A percentile compares a stretch with the other conserved stretches of the same genome.
These are phyloP conservation scores for Steromphala cineraria DNA, from an alignment of 2,888 invertebrate species.

Conservation along the genomic window DNA sequence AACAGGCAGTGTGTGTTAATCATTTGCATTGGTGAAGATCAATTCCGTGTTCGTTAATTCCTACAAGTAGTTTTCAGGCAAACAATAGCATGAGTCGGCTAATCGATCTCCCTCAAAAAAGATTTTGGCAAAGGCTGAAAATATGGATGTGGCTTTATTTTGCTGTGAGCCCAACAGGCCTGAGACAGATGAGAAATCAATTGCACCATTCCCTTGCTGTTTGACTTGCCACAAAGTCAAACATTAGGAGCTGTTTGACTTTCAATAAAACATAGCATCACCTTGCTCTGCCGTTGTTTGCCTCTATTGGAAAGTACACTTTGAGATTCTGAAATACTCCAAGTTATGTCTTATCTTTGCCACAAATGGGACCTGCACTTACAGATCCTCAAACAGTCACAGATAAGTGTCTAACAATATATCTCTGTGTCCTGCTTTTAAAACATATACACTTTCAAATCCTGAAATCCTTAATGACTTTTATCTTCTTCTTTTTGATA, in stretches of 20 bases:
- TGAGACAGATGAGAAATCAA: not conserved
- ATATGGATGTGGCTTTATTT: not conserved
- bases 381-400: too few species aligned
- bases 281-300: not conserved
- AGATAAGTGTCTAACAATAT: too few species aligned
- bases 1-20: conserved; percentile 3
- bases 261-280: not conserved
- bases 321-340: too few species aligned
- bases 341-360: too few species aligned
- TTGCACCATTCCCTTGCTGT: not conserved
- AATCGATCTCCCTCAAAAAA: conserved; percentile 3
- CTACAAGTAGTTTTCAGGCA: conserved; percentile 6
- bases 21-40: not conserved
- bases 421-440: too few species aligned
- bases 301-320: too few species aligned
- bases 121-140: not conserved
- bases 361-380: too few species aligned
- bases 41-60: not conserved
- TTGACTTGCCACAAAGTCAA: not conserved
- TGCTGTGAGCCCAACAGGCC: not conserved
- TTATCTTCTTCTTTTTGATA: too few species aligned
- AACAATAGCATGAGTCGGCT: not conserved
- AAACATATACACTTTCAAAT: too few species aligned
- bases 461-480: too few species aligned
- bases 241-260: not conserved